A percentile compares a stretch with the other conserved stretches of the same genome.
These are phyloP conservation scores for Drosophila antonietae DNA, from an alignment of 2,888 invertebrate species.

Conservation along the genomic window DNA sequence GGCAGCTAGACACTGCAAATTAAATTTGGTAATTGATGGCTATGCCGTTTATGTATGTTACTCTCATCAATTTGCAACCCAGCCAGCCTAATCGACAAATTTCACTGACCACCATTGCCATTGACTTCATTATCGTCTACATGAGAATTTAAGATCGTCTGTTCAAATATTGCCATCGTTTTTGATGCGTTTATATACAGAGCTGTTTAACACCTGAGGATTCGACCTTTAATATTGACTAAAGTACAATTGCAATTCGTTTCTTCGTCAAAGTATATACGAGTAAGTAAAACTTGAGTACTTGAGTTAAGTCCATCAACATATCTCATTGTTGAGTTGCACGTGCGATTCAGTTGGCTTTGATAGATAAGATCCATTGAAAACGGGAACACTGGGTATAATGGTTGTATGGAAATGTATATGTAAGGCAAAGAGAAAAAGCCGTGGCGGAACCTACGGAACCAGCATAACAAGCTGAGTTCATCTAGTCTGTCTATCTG, in stretches of 20 bases:
- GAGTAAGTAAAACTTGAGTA: neutral
- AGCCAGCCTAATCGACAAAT: neutral
- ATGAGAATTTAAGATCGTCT: conserved; percentile 12
- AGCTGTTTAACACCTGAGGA: neutral
- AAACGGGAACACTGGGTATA: neutral
- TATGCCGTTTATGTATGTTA: conserved; percentile 1
- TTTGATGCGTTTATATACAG: conserved; percentile 3
- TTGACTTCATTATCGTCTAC: conserved; percentile 15
- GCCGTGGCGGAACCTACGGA: neutral
- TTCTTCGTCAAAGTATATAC: neutral
- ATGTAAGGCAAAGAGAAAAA: neutral
- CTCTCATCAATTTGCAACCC: conserved; percentile 6
- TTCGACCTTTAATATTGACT: conserved; percentile 3
- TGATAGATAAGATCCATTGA: neutral
- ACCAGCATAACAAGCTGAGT: neutral
- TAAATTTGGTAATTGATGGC: conserved; percentile 9
- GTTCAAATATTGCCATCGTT: conserved; percentile 6
- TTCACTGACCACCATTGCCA: conserved; percentile 13
- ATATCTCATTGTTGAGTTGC: neutral
- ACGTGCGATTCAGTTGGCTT: neutral
- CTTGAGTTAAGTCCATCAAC: neutral
- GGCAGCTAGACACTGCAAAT: conserved; percentile 15
- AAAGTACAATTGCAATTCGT: neutral
- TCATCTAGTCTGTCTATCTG: neutral
- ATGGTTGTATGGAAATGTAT: neutral